Evolutionary conservation across 1,140 invertebrate species (phyloP).

Genomic region (Physella acuta): DNA sequence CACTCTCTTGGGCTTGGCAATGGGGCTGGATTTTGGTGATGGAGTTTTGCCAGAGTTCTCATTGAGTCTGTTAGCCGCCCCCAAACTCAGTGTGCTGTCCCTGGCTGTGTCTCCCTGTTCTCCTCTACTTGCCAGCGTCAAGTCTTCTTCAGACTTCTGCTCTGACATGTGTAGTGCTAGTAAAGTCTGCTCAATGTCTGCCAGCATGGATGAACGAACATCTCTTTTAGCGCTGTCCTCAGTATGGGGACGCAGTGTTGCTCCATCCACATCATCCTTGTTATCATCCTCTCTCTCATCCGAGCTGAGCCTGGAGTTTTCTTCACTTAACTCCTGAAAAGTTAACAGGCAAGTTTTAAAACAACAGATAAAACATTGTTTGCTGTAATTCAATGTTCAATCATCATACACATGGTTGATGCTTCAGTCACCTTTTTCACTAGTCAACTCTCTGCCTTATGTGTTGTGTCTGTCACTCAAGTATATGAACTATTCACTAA

Average conservation of each 20-base stretch:
- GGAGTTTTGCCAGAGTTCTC: not conserved
- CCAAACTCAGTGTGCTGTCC: not conserved
- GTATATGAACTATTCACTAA: no score
- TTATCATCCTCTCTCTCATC: not conserved
- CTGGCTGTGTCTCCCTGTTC: not conserved
- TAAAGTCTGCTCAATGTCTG: conserved; percentile 26
- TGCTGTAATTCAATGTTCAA: not conserved
- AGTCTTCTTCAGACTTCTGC: not conserved
- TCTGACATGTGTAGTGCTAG: conserved; percentile 14
- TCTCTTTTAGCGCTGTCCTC: not conserved
- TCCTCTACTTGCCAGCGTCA: not conserved
- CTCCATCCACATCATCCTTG: not conserved
- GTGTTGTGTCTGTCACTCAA: no score
- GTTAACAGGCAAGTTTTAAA: not conserved
- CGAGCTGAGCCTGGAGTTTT: not conserved
- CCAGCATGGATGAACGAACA: conserved; percentile 25
- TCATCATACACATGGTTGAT: no score
- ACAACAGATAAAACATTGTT: not conserved
- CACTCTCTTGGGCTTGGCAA: not conserved
- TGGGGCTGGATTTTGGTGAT: conserved; percentile 1
- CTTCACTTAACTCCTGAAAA: conserved; percentile 13
- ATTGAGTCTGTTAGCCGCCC: not conserved
- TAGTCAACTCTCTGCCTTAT: no score
- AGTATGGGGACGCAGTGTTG: not conserved
- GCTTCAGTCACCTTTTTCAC: no score